These are phyloP conservation scores for Ammospiza nelsoni DNA, from an alignment of 2,113 vertebrate genomes.

Conservation along the genomic window DNA sequence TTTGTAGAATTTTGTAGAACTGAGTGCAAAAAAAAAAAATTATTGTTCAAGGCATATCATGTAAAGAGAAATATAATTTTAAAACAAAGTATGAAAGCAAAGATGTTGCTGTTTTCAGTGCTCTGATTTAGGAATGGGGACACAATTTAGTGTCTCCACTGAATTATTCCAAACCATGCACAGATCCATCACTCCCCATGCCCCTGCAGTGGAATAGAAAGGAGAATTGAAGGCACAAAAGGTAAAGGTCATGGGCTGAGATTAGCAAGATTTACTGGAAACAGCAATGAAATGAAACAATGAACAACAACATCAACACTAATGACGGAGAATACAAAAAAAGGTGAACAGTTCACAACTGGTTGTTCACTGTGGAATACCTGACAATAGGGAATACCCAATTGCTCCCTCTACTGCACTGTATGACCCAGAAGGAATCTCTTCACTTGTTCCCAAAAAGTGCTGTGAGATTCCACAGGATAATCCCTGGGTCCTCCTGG, in stretches of 20 bases:
- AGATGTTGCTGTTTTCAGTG: background rate
- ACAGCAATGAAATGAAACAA: background rate
- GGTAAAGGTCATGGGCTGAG: background rate
- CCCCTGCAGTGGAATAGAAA: background rate
- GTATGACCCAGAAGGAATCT: background rate
- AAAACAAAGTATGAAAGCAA: background rate
- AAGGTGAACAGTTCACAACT: background rate
- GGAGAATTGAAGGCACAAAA: background rate
- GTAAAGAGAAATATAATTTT: background rate
- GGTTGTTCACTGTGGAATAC: background rate
- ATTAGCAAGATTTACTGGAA: background rate
- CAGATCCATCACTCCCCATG: background rate
- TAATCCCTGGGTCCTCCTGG: background rate
- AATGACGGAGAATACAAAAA: background rate
- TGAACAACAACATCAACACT: background rate
- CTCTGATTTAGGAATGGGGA: background rate
- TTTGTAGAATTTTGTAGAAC: background rate
- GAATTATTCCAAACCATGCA: background rate
- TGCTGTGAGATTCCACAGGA: background rate
- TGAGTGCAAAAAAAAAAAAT: background rate
- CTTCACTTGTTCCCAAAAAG: rapidly evolving
- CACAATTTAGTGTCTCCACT: background rate
- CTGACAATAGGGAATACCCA: background rate
- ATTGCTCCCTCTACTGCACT: background rate
- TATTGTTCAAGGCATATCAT: background rate